phyloP scores from a whole-genome alignment of 2,888 invertebrate species.

The Calliscelio sp. region DNA sequence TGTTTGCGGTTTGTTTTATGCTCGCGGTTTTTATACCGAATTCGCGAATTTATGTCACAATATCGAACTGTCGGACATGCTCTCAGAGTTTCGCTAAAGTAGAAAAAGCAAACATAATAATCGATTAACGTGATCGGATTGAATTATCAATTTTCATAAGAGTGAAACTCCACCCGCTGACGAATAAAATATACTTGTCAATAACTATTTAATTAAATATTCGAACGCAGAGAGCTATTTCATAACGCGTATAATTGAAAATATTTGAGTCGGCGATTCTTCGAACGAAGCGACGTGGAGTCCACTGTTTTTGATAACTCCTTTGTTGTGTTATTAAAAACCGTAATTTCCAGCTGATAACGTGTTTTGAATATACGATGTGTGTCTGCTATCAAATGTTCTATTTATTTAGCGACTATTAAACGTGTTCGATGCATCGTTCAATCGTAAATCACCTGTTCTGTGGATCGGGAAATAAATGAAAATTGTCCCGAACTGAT shows the following conservation, averaged over 20 bases:
- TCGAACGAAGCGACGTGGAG: too few species aligned
- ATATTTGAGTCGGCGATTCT: neutral
- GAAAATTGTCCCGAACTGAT: too few species aligned
- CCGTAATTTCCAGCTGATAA: too few species aligned
- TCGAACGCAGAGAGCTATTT: neutral
- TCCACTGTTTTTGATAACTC: neutral
- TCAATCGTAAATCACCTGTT: too few species aligned
- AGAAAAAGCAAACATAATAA: neutral
- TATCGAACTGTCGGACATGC: neutral
- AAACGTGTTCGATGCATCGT: too few species aligned
- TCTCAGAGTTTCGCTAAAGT: too few species aligned
- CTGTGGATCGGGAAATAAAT: too few species aligned
- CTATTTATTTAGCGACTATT: too few species aligned
- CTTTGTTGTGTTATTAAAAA: neutral
- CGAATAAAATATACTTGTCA: conserved; percentile 3
- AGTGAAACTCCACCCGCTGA: neutral
- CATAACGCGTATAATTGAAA: neutral
- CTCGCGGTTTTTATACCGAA: neutral
- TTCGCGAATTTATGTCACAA: conserved; percentile 23
- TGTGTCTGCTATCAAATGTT: too few species aligned
- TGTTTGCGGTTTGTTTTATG: conserved; percentile 32
- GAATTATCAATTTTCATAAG: neutral
- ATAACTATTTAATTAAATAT: neutral
- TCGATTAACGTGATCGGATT: neutral
- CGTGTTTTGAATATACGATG: too few species aligned